Evolutionary conservation across 2,113 vertebrate species (phyloP).

Genomic region (Prunella fulvescens): DNA sequence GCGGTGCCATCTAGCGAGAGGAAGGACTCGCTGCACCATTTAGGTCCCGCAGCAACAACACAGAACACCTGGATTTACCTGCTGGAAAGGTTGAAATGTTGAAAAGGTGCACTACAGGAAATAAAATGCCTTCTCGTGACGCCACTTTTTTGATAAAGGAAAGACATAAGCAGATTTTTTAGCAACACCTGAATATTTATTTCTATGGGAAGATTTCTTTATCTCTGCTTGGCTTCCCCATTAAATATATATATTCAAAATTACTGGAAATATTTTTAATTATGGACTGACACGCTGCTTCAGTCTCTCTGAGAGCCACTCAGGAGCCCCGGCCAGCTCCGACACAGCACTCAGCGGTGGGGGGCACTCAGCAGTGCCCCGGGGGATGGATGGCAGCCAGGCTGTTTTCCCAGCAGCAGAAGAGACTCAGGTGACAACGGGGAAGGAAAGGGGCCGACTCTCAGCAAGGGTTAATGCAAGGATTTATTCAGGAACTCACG

Average conservation of each 20-base stretch:
- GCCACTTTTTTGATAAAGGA: neutral
- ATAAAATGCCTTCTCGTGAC: neutral
- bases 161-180: neutral
- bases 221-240: neutral
- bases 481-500: no score
- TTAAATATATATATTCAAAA: neutral
- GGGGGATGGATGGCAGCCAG: no score
- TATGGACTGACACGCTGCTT: neutral
- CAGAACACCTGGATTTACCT: neutral
- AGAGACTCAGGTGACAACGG: no score
- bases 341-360: no score
- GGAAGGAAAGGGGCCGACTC: no score
- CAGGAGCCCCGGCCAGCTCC: no score
- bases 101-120: neutral
- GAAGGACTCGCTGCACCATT: neutral
- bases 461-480: no score
- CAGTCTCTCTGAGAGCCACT: no score
- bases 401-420: no score
- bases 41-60: neutral
- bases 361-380: no score
- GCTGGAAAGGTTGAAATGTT: neutral
- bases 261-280: neutral
- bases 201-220: neutral
- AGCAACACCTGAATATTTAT: neutral
- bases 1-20: conserved; percentile 1